Evolutionary conservation across 2,888 invertebrate genomes (phyloP).

Genomic region (Hyppa rectilinea): DNA sequence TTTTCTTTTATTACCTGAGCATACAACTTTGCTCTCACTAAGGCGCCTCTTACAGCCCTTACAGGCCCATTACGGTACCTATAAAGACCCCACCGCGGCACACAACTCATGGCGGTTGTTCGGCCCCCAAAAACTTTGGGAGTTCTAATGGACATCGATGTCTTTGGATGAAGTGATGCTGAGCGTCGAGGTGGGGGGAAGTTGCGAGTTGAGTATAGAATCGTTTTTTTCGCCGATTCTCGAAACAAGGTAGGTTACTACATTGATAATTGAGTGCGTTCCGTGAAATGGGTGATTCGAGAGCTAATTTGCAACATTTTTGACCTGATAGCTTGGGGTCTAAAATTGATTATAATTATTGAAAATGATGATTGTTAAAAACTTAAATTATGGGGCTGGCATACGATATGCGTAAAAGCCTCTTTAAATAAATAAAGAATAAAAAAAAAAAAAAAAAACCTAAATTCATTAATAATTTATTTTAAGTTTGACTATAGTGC

Average conservation of each 20-base stretch:
- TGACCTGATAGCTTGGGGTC: neutral
- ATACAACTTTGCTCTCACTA: slow-evolving; percentile 61
- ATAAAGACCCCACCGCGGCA: slow-evolving; percentile 45
- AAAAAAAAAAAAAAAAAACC: too few relatives aligned
- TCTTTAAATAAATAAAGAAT: too few relatives aligned
- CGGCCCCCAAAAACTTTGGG: slow-evolving; percentile 45
- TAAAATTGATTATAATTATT: too few relatives aligned
- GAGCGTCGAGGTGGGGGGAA: slow-evolving; percentile 1
- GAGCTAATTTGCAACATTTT: neutral
- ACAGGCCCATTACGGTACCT: slow-evolving; percentile 49
- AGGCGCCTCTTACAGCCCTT: slow-evolving; percentile 39
- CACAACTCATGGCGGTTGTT: slow-evolving; percentile 46
- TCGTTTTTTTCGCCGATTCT: neutral
- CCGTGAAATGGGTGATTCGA: neutral
- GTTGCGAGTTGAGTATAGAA: neutral
- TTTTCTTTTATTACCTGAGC: slow-evolving; percentile 51
- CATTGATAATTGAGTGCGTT: neutral
- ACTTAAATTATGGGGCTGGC: too few relatives aligned
- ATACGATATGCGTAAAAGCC: too few relatives aligned
- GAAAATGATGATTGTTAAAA: too few relatives aligned
- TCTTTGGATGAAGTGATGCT: slow-evolving; percentile 28
- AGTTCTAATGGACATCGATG: slow-evolving; percentile 54
- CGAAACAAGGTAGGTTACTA: neutral
- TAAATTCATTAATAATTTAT: too few relatives aligned
- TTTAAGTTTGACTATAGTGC: too few relatives aligned